Evolutionary conservation across 2,888 invertebrate species (phyloP).

Genomic region (Melolontha melolontha): DNA sequence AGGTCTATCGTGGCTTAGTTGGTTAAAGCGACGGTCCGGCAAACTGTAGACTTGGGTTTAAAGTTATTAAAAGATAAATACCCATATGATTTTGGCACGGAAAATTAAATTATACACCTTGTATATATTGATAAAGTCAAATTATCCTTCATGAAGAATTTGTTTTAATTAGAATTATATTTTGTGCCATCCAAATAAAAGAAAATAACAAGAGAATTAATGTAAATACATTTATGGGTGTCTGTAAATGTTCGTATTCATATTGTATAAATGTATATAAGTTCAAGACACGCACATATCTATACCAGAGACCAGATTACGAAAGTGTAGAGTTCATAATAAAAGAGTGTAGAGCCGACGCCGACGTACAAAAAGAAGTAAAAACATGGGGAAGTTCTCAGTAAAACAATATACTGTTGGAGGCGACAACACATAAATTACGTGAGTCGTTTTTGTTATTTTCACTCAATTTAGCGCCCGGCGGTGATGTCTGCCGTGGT

Average conservation of each 20-base stretch:
- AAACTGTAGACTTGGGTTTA: too few species aligned
- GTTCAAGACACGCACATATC: too few species aligned
- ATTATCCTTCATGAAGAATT: not conserved
- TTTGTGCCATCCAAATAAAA: too few species aligned
- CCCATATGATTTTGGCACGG: too few species aligned
- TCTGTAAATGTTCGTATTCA: too few species aligned
- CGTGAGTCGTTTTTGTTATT: conserved; percentile 55
- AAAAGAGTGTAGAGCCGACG: not conserved
- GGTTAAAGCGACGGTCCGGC: too few species aligned
- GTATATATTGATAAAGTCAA: not conserved
- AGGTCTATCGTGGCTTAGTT: too few species aligned
- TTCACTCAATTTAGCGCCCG: conserved; percentile 53
- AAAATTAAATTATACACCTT: conserved; percentile 7
- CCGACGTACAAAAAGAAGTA: conserved; percentile 5
- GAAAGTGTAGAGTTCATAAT: conserved; percentile 9
- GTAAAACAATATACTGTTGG: conserved; percentile 44
- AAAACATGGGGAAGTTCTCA: conserved; percentile 30
- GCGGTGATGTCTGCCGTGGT: conserved; percentile 52
- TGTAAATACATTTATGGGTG: too few species aligned
- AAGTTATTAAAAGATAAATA: too few species aligned
- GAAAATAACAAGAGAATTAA: too few species aligned
- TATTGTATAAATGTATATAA: too few species aligned
- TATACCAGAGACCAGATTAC: conserved; percentile 6
- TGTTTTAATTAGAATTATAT: too few species aligned
- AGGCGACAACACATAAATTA: conserved; percentile 56